Evolutionary conservation across 2,113 vertebrate species (phyloP).

Genomic region (Mastomys natalensis): DNA sequence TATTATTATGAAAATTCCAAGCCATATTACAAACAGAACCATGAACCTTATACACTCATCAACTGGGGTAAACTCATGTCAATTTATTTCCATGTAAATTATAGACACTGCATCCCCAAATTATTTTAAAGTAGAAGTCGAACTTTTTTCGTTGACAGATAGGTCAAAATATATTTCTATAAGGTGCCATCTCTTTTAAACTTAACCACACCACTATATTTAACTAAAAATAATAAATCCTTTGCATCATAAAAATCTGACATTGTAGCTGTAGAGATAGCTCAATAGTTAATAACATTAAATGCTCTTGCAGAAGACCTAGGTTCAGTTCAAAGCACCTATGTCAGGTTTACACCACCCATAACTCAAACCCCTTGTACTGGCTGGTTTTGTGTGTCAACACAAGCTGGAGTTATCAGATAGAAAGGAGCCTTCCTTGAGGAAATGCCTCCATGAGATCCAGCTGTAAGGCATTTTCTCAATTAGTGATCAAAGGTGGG

Average conservation of each 20-base stretch:
- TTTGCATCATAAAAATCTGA: accelerated
- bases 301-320: too few relatives aligned
- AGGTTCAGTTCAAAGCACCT: neutral
- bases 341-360: neutral
- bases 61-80: accelerated
- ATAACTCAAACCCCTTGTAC: too few relatives aligned
- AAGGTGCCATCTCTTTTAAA: neutral
- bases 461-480: too few relatives aligned
- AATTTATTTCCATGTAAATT: neutral
- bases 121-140: neutral
- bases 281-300: neutral
- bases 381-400: too few relatives aligned
- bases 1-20: neutral
- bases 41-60: neutral
- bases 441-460: too few relatives aligned
- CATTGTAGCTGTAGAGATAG: neutral
- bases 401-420: too few relatives aligned
- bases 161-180: neutral
- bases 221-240: neutral
- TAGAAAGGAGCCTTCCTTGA: too few relatives aligned
- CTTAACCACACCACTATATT: too few relatives aligned
- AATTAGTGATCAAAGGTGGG: too few relatives aligned
- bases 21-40: neutral
- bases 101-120: neutral
- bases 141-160: neutral